Conservation (phyloP, 2,888 invertebrate species). For the Taphrorychus bicolor region DNA sequence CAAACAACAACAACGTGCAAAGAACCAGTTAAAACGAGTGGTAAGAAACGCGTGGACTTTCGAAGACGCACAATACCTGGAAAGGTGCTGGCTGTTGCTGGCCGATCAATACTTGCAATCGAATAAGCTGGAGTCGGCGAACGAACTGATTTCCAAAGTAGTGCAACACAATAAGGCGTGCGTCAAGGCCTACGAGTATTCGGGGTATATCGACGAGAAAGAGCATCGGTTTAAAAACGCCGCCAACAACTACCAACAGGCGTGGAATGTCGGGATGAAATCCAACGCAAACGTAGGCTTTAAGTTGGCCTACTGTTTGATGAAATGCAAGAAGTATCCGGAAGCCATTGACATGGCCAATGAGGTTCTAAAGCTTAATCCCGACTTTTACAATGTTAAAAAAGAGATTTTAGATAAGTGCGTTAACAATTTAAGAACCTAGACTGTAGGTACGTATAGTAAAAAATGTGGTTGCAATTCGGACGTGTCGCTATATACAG, state of each 20-base stretch:
- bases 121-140: slow-evolving; percentile 85
- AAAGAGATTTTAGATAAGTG: slow-evolving; percentile 95
- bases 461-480: too few species aligned
- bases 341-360: slow-evolving; percentile 93
- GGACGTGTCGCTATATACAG: too few species aligned
- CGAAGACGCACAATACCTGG: slow-evolving; percentile 95
- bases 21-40: slow-evolving; percentile 90
- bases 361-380: slow-evolving; percentile 79
- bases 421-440: slow-evolving; percentile 76
- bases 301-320: slow-evolving; percentile 89
- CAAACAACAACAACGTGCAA: slow-evolving; percentile 90
- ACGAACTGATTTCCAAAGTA: slow-evolving; percentile 79
- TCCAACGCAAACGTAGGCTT: slow-evolving; percentile 88
- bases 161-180: slow-evolving; percentile 87
- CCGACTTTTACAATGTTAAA: slow-evolving; percentile 89
- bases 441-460: slow-evolving; percentile 41
- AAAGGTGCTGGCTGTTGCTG: slow-evolving; percentile 93
- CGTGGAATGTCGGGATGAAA: slow-evolving; percentile 86
- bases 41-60: slow-evolving; percentile 89
- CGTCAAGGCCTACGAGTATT: slow-evolving; percentile 87
- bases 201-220: slow-evolving; percentile 85
- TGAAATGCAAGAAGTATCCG: slow-evolving; percentile 88
- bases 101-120: slow-evolving; percentile 88
- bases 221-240: slow-evolving; percentile 90
- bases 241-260: slow-evolving; percentile 79